Base-by-base conservation (phyloP, 2,888 invertebrate genomes). In the Ophonus ardosiacus region DNA sequence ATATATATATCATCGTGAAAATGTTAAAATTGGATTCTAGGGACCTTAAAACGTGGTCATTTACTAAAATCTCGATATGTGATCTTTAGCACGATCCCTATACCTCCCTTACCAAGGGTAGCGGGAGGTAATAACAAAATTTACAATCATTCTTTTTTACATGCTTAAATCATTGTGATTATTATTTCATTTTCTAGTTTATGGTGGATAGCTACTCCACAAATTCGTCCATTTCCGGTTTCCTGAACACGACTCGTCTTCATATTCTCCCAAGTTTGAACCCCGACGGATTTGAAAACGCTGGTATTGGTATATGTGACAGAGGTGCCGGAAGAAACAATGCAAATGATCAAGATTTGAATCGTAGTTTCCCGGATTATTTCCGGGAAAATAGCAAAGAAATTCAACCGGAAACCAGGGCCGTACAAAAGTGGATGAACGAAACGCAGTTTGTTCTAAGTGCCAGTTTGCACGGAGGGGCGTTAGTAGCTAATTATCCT, bases 211-310 rank as follows among this genome's bases (percentile, higher is more conserved):
- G 90, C 86, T 93, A 93, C 87, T 87, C 90, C 7, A 89, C 86
- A 7, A 91, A 94, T 88, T 88, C 90, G 3, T 92, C 91, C 85
- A 92, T 95, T 6, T 89, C 89, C 61, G 93, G 93, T 91, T 91
- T 96, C 40, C 88, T 96, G 88, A 92, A 95, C 88, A 93, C 93
- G 88, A 96, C 96, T 1, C 91, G 93, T 71, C 94, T 96, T 86
- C 95, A 96, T 90, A 92, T 96, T 86, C 91, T 96, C 91, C 95
- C 96, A 0, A 93, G 94, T 8, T 94, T 96, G 94, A 96, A 96
- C 89, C 96, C 96, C 0, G 96, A 96, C 89, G 96, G 96, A 38
- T 96, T 94, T 90, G 90, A 89, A 51, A 85, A 85, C 1, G 87
- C 91, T 0, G 86, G 71, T n/a, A 88, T 88, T 83, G 89, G 89